Evolutionary conservation across 2,113 vertebrate genomes (phyloP).

Genomic region (Dasyprocta punctata): DNA sequence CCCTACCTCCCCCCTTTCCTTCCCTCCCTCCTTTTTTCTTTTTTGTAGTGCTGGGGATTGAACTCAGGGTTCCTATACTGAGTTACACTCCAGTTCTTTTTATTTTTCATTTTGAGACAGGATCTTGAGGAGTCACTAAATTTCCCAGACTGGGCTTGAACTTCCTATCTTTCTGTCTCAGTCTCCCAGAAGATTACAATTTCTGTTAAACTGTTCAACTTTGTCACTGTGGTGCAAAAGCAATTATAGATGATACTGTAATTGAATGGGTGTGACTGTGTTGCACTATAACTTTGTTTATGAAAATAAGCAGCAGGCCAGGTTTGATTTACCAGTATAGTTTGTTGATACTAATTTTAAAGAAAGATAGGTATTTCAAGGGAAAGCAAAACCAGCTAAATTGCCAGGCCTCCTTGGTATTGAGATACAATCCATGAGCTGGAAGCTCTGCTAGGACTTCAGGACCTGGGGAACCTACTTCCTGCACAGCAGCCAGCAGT

Average conservation of each 20-base stretch:
- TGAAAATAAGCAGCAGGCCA: background rate
- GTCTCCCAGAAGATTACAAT: background rate
- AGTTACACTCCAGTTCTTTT: background rate
- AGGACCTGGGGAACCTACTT: no score
- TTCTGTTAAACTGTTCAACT: background rate
- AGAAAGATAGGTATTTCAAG: background rate
- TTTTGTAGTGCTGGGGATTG: background rate
- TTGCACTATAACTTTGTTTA: background rate
- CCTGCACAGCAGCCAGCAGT: background rate
- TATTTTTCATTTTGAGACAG: background rate
- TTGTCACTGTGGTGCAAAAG: background rate
- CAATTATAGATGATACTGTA: background rate
- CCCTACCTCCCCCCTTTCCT: background rate
- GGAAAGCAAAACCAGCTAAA: background rate
- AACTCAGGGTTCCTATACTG: background rate
- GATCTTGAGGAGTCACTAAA: background rate
- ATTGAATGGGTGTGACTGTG: background rate
- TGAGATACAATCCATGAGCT: background rate
- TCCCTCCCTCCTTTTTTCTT: background rate
- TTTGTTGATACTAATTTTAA: background rate
- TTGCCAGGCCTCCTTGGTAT: background rate
- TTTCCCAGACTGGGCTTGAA: background rate
- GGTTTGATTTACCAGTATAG: background rate
- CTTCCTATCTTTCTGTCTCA: background rate
- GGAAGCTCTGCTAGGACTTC: background rate